Percentiles rank a stretch among this genome's conserved stretches.
These are phyloP conservation scores for Drosophila lacicola DNA, from an alignment of 2,888 invertebrate species.

Conservation along the genomic window DNA sequence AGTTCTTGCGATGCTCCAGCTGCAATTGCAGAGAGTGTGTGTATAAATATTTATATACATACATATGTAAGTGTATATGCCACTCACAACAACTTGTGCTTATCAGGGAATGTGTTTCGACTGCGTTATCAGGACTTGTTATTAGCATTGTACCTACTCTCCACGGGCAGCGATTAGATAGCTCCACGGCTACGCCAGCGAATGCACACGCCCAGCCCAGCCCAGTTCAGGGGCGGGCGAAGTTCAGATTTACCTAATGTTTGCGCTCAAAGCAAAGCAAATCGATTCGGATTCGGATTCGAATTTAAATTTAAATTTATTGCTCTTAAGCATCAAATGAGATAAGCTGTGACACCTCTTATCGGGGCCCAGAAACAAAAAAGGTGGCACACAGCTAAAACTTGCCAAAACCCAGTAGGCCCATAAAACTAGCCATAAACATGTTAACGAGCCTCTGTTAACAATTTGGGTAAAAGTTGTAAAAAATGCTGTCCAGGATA, in stretches of 20 bases:
- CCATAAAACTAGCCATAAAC: conserved; percentile 26
- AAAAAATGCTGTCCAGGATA: neutral
- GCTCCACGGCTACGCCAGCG: conserved; percentile 6
- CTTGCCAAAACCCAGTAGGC: conserved; percentile 17
- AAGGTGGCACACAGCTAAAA: conserved; percentile 9
- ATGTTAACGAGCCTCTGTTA: conserved; percentile 31
- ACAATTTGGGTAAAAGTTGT: conserved; percentile 15
- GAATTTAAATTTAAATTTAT: conserved; percentile 31
- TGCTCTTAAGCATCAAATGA: conserved; percentile 6
- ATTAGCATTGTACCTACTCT: conserved; percentile 19
- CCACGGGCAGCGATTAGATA: conserved; percentile 40
- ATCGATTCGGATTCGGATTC: neutral
- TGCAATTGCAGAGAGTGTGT: conserved; percentile 69
- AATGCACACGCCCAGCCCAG: conserved; percentile 26
- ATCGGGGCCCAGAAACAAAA: conserved; percentile 24
- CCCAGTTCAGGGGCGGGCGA: neutral
- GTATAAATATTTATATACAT: neutral
- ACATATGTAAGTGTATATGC: neutral
- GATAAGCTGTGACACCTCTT: conserved; percentile 28
- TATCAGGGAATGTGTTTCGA: conserved; percentile 23
- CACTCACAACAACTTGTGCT: conserved; percentile 10
- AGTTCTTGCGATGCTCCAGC: conserved; percentile 89
- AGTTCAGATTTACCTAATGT: conserved; percentile 17
- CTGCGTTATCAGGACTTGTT: conserved; percentile 34
- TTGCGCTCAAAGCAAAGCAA: conserved; percentile 11